Percentiles rank a stretch among this genome's conserved stretches.
These are phyloP conservation scores for Holotrichia oblita DNA, from an alignment of 1,140 invertebrate species.

Conservation along the genomic window DNA sequence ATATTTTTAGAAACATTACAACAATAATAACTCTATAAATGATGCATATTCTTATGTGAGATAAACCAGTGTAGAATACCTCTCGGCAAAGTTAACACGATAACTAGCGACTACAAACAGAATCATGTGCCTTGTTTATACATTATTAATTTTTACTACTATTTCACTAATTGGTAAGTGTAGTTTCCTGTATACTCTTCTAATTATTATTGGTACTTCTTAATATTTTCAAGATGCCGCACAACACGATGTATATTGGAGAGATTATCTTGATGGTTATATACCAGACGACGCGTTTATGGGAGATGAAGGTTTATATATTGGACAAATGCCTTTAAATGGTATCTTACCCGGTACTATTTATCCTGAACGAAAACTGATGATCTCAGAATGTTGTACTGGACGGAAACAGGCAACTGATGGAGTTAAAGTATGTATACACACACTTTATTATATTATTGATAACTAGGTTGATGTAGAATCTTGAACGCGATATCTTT, in stretches of 20 bases:
- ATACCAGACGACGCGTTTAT: not conserved
- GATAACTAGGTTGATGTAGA: no score
- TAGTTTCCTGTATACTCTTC: not conserved
- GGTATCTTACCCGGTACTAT: conserved; percentile 9
- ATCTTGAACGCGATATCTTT: no score
- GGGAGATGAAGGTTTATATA: not conserved
- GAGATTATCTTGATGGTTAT: not conserved
- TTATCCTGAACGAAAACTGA: not conserved
- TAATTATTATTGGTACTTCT: not conserved
- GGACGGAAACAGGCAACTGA: not conserved
- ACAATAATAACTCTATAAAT: no score
- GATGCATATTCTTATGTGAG: no score
- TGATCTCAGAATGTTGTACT: not conserved
- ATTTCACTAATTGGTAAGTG: not conserved
- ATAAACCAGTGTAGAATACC: no score
- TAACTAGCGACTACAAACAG: no score
- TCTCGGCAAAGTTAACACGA: no score
- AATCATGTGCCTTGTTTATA: no score
- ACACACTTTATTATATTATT: no score
- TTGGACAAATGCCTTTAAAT: not conserved
- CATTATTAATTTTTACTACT: no score
- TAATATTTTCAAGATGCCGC: not conserved
- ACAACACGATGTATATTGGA: conserved; percentile 7
- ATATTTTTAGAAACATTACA: no score
- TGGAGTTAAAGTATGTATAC: conserved; percentile 6